Evolutionary conservation across 2,113 vertebrate genomes (phyloP).

Genomic region (Lepus timidus): DNA sequence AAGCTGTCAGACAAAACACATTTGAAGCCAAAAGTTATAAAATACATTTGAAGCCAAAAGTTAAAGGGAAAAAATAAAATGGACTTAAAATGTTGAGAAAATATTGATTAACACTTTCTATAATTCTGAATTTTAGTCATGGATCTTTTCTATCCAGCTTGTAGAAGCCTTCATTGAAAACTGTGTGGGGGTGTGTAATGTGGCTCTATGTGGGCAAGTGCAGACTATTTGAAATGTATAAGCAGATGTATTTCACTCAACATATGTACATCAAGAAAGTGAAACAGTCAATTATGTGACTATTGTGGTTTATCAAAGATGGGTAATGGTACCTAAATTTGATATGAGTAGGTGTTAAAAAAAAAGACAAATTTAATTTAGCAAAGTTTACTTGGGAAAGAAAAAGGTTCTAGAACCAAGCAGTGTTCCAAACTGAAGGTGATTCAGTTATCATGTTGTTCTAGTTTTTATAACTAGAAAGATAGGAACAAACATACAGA

Average conservation of each 20-base stretch:
- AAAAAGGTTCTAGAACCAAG: too few species aligned
- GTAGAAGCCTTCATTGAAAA: slow-evolving; percentile 40
- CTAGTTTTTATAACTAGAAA: too few species aligned
- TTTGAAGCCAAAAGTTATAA: slow-evolving; percentile 38
- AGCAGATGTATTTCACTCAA: slow-evolving; percentile 55
- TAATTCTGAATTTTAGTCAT: slow-evolving; percentile 2
- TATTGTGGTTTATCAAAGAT: slow-evolving; percentile 33
- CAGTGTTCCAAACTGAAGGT: too few species aligned
- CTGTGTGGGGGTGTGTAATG: background rate
- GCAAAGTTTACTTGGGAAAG: too few species aligned
- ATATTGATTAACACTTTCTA: slow-evolving; percentile 62
- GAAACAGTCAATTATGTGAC: slow-evolving; percentile 22
- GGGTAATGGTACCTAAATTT: background rate
- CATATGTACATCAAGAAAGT: slow-evolving; percentile 26
- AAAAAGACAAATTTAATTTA: too few species aligned
- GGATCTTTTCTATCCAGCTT: background rate
- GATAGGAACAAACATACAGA: too few species aligned
- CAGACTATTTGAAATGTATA: slow-evolving; percentile 47
- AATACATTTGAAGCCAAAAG: slow-evolving; percentile 36
- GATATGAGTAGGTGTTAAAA: background rate
- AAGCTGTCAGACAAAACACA: slow-evolving; percentile 10
- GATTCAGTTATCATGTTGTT: too few species aligned
- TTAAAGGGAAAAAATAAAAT: background rate
- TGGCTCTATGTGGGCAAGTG: background rate
- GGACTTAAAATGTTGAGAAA: slow-evolving; percentile 44